Conservation (phyloP, 2,113 vertebrate genomes). For the Pterocles orientalis region DNA sequence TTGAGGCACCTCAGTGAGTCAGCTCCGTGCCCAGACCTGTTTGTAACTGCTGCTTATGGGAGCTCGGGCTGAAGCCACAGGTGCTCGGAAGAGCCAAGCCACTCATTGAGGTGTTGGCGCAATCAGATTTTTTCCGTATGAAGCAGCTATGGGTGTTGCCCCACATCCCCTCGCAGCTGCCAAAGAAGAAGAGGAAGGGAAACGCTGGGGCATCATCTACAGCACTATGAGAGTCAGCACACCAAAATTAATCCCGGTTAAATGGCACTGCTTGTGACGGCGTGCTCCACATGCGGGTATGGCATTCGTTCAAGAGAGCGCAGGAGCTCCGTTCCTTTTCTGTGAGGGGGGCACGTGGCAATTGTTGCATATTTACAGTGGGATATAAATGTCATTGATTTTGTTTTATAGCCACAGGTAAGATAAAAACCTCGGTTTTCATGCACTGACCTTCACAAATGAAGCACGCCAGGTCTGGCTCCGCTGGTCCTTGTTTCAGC, state of each 20-base stretch:
- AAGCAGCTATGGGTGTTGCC: neutral
- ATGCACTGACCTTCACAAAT: neutral
- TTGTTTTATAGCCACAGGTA: neutral
- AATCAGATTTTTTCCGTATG: neutral
- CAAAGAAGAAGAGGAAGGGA: neutral
- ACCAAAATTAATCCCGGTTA: slow-evolving; percentile 25
- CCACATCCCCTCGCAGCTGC: neutral
- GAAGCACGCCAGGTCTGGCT: neutral
- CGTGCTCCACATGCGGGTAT: rapidly evolving
- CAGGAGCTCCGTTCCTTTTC: neutral
- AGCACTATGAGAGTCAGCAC: neutral
- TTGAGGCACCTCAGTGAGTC: neutral
- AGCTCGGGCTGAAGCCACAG: neutral
- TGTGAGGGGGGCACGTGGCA: neutral
- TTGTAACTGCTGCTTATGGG: rapidly evolving
- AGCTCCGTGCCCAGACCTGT: neutral
- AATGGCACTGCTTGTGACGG: neutral
- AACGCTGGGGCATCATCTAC: neutral
- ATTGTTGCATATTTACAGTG: neutral
- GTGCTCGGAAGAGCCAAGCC: neutral
- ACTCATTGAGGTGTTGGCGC: rapidly evolving
- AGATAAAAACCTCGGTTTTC: neutral
- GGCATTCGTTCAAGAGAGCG: neutral
- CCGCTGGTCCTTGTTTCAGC: neutral
- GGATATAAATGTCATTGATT: neutral